A percentile compares a stretch with the other conserved stretches of the same genome.
phyloP scores from a whole-genome alignment of 2,113 vertebrate species.

The Apteryx owenii region DNA sequence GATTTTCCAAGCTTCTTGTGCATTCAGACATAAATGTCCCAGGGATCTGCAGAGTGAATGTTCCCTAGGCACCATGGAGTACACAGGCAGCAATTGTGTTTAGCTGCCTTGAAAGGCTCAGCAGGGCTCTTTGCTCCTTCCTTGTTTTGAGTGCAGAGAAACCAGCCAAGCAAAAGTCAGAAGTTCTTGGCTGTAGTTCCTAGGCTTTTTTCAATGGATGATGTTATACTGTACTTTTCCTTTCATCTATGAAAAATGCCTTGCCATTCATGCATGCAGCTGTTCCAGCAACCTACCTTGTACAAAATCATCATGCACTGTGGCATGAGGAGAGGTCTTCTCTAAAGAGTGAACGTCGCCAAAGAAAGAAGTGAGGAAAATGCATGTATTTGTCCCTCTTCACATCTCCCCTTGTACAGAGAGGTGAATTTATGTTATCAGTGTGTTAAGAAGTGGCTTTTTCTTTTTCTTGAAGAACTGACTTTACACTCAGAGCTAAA shows the following conservation, averaged over 20 bases:
- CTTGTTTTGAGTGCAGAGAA: background rate
- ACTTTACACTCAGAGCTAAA: background rate
- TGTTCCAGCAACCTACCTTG: conserved; percentile 8
- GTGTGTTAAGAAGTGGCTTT: background rate
- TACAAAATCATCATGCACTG: background rate
- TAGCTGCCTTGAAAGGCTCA: conserved; percentile 12
- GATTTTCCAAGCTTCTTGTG: background rate
- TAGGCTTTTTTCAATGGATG: conserved; percentile 35
- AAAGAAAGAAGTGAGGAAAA: background rate
- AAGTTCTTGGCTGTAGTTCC: conserved; percentile 41
- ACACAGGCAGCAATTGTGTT: background rate
- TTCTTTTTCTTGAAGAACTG: background rate
- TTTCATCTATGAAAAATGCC: conserved; percentile 50
- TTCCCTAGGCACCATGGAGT: background rate
- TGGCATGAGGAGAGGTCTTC: background rate
- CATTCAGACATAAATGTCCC: background rate
- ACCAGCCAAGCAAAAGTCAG: conserved; percentile 48
- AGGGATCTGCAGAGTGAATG: background rate
- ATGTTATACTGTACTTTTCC: conserved; percentile 42
- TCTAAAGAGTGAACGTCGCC: background rate
- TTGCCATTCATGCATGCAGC: background rate
- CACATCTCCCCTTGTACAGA: background rate
- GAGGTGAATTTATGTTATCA: background rate
- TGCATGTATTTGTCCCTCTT: background rate
- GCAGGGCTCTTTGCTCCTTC: background rate